Percentiles rank a stretch among this genome's conserved stretches.
Evolutionary conservation across 2,888 invertebrate genomes (phyloP).

Genomic region (Spodoptera exigua): DNA sequence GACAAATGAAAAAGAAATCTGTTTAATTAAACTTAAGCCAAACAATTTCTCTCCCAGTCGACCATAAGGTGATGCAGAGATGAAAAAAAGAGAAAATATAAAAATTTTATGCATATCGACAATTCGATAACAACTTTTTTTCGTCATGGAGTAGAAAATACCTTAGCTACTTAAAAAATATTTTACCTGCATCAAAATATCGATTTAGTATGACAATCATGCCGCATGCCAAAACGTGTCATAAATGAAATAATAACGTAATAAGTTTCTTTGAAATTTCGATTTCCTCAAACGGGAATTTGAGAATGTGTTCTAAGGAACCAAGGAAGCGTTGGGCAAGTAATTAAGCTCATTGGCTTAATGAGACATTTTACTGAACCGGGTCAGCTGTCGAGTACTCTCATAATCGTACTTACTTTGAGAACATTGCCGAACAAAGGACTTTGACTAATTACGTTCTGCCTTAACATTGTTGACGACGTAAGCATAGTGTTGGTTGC

Average conservation of each 20-base stretch:
- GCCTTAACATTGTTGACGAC: slow-evolving; percentile 50
- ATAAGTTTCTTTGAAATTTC: slow-evolving; percentile 11
- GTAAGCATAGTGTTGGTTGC: slow-evolving; percentile 41
- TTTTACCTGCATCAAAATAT: slow-evolving; percentile 10
- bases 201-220: slow-evolving; percentile 14
- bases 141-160: neutral
- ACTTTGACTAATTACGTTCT: slow-evolving; percentile 65
- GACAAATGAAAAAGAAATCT: no score
- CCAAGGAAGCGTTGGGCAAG: slow-evolving; percentile 58
- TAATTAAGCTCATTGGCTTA: slow-evolving; percentile 73
- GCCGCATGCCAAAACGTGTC: slow-evolving; percentile 1
- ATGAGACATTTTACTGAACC: slow-evolving; percentile 70
- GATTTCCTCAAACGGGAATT: slow-evolving; percentile 12
- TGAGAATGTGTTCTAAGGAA: slow-evolving; percentile 32
- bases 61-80: no score
- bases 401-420: slow-evolving; percentile 52
- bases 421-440: slow-evolving; percentile 61
- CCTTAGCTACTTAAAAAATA: no score
- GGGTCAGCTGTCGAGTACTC: slow-evolving; percentile 59
- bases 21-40: no score
- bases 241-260: slow-evolving; percentile 11
- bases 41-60: no score
- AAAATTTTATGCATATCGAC: no score
- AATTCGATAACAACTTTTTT: neutral
- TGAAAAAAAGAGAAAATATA: no score